These are phyloP conservation scores for Capra hircus DNA, from an alignment of 2,113 vertebrate species.

Conservation along the genomic window DNA sequence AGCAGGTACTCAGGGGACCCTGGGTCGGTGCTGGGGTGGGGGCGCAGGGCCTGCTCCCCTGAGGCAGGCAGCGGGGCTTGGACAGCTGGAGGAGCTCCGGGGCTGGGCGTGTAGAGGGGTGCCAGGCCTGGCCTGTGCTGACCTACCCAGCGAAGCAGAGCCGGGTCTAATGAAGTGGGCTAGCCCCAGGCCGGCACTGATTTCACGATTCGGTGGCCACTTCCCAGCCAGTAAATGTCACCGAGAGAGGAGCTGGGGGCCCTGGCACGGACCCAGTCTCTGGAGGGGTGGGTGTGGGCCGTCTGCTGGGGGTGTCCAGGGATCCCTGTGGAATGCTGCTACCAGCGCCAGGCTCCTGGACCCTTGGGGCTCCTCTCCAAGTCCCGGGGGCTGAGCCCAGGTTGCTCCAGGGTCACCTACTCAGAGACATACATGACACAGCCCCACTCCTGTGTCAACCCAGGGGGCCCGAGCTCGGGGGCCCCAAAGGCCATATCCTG, in stretches of 20 bases:
- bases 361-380: neutral
- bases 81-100: accelerated
- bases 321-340: constrained; percentile 3
- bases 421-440: neutral
- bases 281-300: neutral
- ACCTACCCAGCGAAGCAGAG: constrained; percentile 6
- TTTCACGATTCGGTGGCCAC: constrained; percentile 60
- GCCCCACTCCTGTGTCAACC: neutral
- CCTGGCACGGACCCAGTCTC: neutral
- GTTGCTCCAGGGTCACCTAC: neutral
- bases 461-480: neutral
- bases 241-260: neutral
- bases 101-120: neutral
- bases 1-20: neutral
- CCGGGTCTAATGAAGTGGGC: constrained; percentile 56
- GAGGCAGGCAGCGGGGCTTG: neutral
- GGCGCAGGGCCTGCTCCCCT: neutral
- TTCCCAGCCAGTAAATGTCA: constrained; percentile 65
- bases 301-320: neutral
- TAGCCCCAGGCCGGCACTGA: constrained; percentile 46
- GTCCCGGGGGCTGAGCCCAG: neutral
- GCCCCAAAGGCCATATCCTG: neutral
- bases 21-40: accelerated
- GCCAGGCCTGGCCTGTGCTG: neutral
- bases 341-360: neutral